Evolutionary conservation across 2,797 vertebrate species (phyloP).

Genomic region (Brachymystax lenok): DNA sequence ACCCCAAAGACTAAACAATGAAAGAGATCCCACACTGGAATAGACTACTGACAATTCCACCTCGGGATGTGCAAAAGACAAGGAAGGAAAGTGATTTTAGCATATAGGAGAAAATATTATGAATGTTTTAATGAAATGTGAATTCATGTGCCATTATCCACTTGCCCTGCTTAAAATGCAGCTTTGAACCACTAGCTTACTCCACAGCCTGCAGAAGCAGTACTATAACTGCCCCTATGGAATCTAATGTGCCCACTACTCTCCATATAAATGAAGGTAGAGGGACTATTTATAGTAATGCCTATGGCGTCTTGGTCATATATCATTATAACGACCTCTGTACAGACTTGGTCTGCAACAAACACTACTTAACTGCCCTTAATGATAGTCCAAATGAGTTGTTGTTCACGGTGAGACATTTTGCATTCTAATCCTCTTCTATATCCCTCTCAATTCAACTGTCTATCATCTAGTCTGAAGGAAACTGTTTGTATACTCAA

Average conservation of each 20-base stretch:
- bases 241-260: background rate
- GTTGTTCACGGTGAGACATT: background rate
- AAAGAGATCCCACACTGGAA: background rate
- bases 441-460: background rate
- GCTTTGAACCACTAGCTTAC: too few relatives aligned
- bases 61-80: background rate
- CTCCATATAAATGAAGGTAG: slow-evolving; percentile 8
- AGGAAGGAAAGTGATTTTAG: slow-evolving; percentile 10
- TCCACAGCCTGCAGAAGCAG: slow-evolving; percentile 3
- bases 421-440: background rate
- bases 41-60: background rate
- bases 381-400: slow-evolving; percentile 11
- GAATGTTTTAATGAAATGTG: slow-evolving; percentile 33
- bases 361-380: slow-evolving; percentile 9
- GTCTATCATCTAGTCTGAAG: background rate
- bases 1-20: background rate
- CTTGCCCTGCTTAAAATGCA: slow-evolving; percentile 1
- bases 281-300: slow-evolving; percentile 6
- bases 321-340: slow-evolving; percentile 14
- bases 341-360: slow-evolving; percentile 8
- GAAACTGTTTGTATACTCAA: background rate
- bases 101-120: slow-evolving; percentile 27
- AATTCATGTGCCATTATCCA: slow-evolving; percentile 23
- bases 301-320: background rate
- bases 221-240: slow-evolving; percentile 3